Evolutionary conservation across 2,797 vertebrate genomes (phyloP).

Genomic region (Lepus oiostolus): DNA sequence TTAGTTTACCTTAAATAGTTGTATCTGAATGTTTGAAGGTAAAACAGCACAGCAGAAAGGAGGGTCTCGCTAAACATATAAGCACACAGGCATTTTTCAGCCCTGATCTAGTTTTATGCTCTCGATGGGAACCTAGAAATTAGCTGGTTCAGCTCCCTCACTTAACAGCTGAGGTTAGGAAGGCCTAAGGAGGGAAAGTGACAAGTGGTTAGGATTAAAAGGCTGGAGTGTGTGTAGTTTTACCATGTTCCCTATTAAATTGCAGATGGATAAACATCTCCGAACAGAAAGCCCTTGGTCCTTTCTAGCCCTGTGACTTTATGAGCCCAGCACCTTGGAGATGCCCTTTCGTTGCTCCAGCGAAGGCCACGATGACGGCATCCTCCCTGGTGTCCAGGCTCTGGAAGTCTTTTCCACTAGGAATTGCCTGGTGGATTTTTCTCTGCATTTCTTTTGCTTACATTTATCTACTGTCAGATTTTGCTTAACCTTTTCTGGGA

Average conservation of each 20-base stretch:
- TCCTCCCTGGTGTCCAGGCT: slow-evolving; percentile 25
- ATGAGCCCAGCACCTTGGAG: not conserved
- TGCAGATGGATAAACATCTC: slow-evolving; percentile 63
- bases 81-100: not conserved
- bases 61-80: not conserved
- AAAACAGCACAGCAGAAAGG: not conserved
- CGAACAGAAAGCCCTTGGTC: slow-evolving; percentile 38
- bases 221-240: slow-evolving; percentile 51
- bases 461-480: not conserved
- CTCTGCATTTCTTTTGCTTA: not conserved
- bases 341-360: slow-evolving; percentile 11
- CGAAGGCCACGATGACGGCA: not conserved
- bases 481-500: not conserved
- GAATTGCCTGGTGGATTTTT: not conserved
- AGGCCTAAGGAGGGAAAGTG: not conserved
- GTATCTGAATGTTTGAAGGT: not conserved
- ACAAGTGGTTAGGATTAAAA: slow-evolving; percentile 40
- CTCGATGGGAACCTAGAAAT: not conserved
- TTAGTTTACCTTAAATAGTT: not conserved
- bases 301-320: slow-evolving; percentile 10
- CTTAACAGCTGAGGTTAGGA: not conserved
- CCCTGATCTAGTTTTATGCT: not conserved
- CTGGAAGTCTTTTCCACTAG: not conserved
- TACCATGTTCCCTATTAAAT: slow-evolving; percentile 60
- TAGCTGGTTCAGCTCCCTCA: not conserved